These are phyloP conservation scores for Remorina albescens DNA, from an alignment of 2,797 vertebrate species.

Conservation along the genomic window DNA sequence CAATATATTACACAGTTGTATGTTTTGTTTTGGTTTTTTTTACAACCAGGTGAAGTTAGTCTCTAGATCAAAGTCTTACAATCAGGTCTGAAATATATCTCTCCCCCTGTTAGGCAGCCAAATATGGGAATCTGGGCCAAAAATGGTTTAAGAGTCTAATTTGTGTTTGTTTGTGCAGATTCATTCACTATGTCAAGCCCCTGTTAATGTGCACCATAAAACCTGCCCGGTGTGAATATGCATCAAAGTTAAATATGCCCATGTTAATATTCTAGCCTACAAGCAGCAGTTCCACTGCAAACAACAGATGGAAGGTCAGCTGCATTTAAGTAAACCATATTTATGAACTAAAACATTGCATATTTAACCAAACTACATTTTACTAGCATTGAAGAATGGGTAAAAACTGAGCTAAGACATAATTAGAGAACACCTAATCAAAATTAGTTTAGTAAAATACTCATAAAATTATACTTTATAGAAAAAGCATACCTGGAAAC, in stretches of 20 bases:
- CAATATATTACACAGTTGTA: background rate
- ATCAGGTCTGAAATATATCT: slow-evolving; percentile 37
- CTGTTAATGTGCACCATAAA: slow-evolving; percentile 72
- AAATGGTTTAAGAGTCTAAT: slow-evolving; percentile 55
- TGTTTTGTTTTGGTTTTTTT: no score
- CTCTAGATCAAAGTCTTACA: slow-evolving; percentile 53
- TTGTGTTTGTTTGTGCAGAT: slow-evolving; percentile 49
- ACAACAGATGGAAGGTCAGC: slow-evolving; percentile 73
- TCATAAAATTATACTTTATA: background rate
- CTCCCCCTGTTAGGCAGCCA: slow-evolving; percentile 21
- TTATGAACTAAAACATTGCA: slow-evolving; percentile 50
- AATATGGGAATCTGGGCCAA: slow-evolving; percentile 38
- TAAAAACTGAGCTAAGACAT: slow-evolving; percentile 11
- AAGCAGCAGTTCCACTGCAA: slow-evolving; percentile 59
- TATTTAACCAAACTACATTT: slow-evolving; percentile 53
- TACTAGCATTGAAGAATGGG: slow-evolving; percentile 31
- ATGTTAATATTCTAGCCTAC: slow-evolving; percentile 66
- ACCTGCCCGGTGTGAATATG: slow-evolving; percentile 67
- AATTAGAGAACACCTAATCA: background rate
- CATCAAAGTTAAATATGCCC: slow-evolving; percentile 75
- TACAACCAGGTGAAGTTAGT: slow-evolving; percentile 20
- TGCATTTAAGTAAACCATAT: slow-evolving; percentile 65
- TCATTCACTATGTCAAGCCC: slow-evolving; percentile 52
- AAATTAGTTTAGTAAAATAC: background rate
- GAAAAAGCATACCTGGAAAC: slow-evolving; percentile 2